Evolutionary conservation across 2,888 invertebrate genomes (phyloP), one percentile per base, ranked within the genome.

Genomic region (Copidosoma aretas): DNA sequence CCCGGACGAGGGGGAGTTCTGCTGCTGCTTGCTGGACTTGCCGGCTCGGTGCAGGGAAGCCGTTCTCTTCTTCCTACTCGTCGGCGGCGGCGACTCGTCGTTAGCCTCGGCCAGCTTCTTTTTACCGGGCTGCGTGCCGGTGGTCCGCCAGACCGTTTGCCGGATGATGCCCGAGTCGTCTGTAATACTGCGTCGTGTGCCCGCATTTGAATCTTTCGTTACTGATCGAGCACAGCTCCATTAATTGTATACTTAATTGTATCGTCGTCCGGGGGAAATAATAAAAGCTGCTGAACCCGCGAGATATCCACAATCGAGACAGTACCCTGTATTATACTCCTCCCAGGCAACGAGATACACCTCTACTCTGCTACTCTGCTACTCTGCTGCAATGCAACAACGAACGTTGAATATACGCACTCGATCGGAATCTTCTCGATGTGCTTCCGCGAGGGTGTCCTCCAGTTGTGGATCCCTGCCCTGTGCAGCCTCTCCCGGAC

Each of bases 401-500:
- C 4, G 12, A 10, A 17, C 46, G 46, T 32, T 10, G 14, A 15
- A 46, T 46, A n/a, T 22, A 53, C 52, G 10, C 73, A 83, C 83
- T 79, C 79, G 15, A 83, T 72, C 4, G 83, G 78, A 68, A 84
- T 81, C 64, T 78, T 82, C 70, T 83, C 81, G 75, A 84, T 83
- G 53, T 83, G 82, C 67, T 84, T 84, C 32, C 79, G 77, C 1
- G 82, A 82, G 0, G 83, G 83, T 66, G 81, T 84, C 32, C 32
- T 32, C 83, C 83, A 84, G 64, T 83, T 83, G 68, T 84, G 83
- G 66, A 84, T 84, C 46, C 83, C 83, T 68, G 83, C 83, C 76
- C 82, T 84, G 60, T 84, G 83, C 39, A 84, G 68, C 53, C 83
- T 78, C 59, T 84, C 83, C 54, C 83, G 77, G 64, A 84, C 77